These are phyloP conservation scores for Peribatodes rhomboidaria DNA, from an alignment of 2,888 invertebrate genomes.

Conservation along the genomic window DNA sequence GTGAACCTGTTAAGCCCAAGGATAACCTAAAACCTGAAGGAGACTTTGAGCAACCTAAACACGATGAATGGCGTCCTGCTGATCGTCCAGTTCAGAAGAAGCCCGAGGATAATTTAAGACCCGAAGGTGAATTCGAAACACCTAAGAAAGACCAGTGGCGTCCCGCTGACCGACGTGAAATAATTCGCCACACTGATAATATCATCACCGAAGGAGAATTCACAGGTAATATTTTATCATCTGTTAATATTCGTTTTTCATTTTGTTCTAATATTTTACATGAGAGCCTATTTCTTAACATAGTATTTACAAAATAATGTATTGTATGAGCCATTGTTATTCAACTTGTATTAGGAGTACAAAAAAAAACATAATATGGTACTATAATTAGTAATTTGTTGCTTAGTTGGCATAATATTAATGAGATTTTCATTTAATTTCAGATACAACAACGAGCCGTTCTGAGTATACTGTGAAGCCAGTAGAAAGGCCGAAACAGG, in stretches of 20 bases:
- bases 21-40: constrained; percentile 79
- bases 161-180: constrained; percentile 84
- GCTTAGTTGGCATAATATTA: too few relatives aligned
- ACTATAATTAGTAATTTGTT: too few relatives aligned
- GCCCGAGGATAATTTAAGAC: constrained; percentile 63
- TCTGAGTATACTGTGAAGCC: constrained; percentile 90
- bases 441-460: constrained; percentile 90
- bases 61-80: constrained; percentile 67
- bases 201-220: constrained; percentile 89
- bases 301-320: background rate
- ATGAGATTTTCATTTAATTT: too few relatives aligned
- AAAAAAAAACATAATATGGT: too few relatives aligned
- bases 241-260: too few relatives aligned
- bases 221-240: constrained; percentile 77
- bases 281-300: too few relatives aligned
- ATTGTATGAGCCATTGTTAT: background rate
- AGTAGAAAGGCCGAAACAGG: constrained; percentile 88
- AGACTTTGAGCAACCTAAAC: constrained; percentile 46
- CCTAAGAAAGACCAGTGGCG: constrained; percentile 78
- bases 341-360: background rate
- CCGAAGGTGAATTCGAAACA: constrained; percentile 70
- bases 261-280: too few relatives aligned
- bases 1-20: constrained; percentile 75
- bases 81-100: constrained; percentile 82
- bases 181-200: constrained; percentile 88